Evolutionary conservation across 2,888 invertebrate genomes (phyloP), one percentile per base, ranked within the genome.

Genomic region (Dendrolimus houi): DNA sequence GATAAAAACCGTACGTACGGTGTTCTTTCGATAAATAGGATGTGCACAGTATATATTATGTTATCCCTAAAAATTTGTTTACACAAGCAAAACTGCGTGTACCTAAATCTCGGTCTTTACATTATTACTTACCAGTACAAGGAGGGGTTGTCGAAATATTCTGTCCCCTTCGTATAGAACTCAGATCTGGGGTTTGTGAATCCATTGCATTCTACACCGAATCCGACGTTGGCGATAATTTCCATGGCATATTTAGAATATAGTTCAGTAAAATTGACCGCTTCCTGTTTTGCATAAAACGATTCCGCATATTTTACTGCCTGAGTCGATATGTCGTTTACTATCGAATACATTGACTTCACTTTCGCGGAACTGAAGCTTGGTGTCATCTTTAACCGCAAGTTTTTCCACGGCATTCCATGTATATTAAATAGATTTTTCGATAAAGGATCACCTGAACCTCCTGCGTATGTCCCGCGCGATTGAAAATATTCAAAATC

Each of bases 281-380:
- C 74, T 58, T 81, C 74, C 2, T 69, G 71, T 0, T 81, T 81
- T 0, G 74, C 59, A 58, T 83, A 60, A 59, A 71, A 53, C 55
- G 72, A 57, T 29, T 84, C 75, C 8, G 92, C 79, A 58, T 92
- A 87, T 7, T 76, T 69, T 1, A 88, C 72, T 64, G 94, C 86
- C 58, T 92, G 86, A 10, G 87, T 76, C 0, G 92, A 92, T 58
- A 93, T 92, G 52, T 91, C 82, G 53, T 92, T 86, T 10, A 94
- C 91, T 0, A 92, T 89, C 0, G 85, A 84, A 65, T 93, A 94
- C 93, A 94, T 94, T 1, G 80, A 88, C 73, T 93, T 94, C 55
- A 95, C 76, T 76, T 94, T 94, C 8, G 93, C 93, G 0, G 94
- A 91, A 0, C 94, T 92, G 70, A 94, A 95, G 0, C 93, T 92